Evolutionary conservation across 2,113 vertebrate species (phyloP), one percentile per base, ranked within the genome.

Genomic region (Xerus inauris): DNA sequence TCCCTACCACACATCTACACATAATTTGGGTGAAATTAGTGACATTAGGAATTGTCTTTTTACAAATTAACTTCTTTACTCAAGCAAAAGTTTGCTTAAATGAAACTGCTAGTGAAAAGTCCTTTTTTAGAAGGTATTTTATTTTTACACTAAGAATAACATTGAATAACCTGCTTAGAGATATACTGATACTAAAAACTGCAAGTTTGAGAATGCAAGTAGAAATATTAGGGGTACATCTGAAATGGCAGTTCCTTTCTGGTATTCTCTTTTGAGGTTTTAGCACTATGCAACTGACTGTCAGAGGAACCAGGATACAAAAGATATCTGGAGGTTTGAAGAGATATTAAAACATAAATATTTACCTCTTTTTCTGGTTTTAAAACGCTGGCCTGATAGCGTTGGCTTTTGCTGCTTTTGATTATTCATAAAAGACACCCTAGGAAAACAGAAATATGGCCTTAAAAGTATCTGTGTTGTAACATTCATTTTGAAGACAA

Each of bases 391-490:
- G 98, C 99, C 99, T 89, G 99, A 99, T 99, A 99, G 99, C 99
- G 99, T 99, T 98, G 99, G 99, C 99, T 99, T 99, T 99, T 99
- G 99, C 99, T 99, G 99, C 99, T 99, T 99, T 99, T 99, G 99
- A 99, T 99, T 99, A 99, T 99, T 99, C 99, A 99, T 99, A 99
- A 99, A 99, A 99, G 99, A 99, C 99, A 99, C 99, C 98, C 99
- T 99, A 98, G 32, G 28, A 87, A 92, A 86, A 94, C 26, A 86
- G 40, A 94, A 96, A 94, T 12, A 96, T 69, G 28, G 65, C 81
- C 92, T 96, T 94, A 86, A 94, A 96, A 45, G 89, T n/a, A 84
- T 45, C 91, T 80, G 62, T 62, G 76, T 32, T 26, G 38, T 42
- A 54, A 86, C 32, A 69, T 13, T 82, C 45, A 51, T 38, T 95